Percentiles rank a stretch among this genome's conserved stretches.
Evolutionary conservation across 2,797 vertebrate species (phyloP).

Genomic region (Microctenopoma stevenorrisi): DNA sequence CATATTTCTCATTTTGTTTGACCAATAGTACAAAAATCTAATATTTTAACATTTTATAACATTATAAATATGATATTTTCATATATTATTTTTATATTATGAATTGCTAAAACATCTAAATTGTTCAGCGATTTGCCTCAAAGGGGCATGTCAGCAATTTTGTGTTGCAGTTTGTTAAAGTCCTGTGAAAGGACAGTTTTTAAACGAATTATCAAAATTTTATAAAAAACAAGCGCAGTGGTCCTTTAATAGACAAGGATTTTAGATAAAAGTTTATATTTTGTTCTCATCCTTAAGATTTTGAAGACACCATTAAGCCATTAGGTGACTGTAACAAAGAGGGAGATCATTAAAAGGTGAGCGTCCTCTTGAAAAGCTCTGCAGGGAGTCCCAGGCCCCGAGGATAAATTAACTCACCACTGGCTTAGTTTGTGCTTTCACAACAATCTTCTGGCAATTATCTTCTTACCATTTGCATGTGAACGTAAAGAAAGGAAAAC

Average conservation of each 20-base stretch:
- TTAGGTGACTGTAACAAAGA: constrained; percentile 40
- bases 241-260: not conserved
- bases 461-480: constrained; percentile 73
- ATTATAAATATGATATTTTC: too few species aligned
- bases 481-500: constrained; percentile 73
- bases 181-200: not conserved
- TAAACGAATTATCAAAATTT: not conserved
- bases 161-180: too few species aligned
- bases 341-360: constrained; percentile 26
- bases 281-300: constrained; percentile 8
- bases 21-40: too few species aligned
- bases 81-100: too few species aligned
- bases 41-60: too few species aligned
- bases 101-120: too few species aligned
- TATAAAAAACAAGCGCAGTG: not conserved
- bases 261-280: not conserved
- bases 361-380: constrained; percentile 42
- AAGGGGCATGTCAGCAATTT: too few species aligned
- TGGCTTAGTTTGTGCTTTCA: constrained; percentile 67
- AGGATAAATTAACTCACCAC: constrained; percentile 46
- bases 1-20: not conserved
- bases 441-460: constrained; percentile 67
- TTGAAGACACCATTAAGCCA: not conserved
- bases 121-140: too few species aligned
- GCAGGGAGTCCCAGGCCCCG: constrained; percentile 48